phyloP scores from a whole-genome alignment of 1,140 invertebrate species.

The Linepithema humile region DNA sequence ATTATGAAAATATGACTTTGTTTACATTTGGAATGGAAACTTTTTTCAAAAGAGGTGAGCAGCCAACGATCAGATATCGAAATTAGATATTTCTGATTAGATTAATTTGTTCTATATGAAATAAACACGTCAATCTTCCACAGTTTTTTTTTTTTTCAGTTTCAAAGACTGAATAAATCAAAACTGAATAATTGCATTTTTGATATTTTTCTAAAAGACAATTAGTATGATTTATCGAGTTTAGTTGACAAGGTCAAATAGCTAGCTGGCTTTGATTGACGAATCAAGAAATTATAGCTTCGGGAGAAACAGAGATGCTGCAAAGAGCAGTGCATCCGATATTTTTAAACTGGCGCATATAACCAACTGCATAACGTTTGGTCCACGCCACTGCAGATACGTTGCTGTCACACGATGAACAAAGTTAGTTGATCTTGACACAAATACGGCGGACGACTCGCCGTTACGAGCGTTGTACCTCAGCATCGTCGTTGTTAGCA shows the following conservation, averaged over 20 bases:
- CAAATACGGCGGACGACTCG: slow-evolving; percentile 66
- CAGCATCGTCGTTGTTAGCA: not conserved
- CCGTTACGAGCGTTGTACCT: slow-evolving; percentile 53
- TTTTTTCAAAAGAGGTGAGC: not conserved
- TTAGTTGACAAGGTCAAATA: not conserved
- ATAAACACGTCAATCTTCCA: not conserved
- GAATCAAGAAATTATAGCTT: slow-evolving; percentile 1
- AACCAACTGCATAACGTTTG: slow-evolving; percentile 31
- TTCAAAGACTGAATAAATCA: too few relatives aligned
- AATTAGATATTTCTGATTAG: slow-evolving; percentile 34
- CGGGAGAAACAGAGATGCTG: slow-evolving; percentile 32
- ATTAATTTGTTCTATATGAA: not conserved
- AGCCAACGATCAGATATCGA: not conserved
- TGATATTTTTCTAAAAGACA: not conserved
- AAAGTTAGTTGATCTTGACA: slow-evolving; percentile 76
- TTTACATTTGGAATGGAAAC: slow-evolving; percentile 50
- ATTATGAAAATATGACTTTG: slow-evolving; percentile 40
- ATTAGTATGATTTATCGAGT: not conserved
- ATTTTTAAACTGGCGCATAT: slow-evolving; percentile 61
- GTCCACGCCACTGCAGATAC: not conserved
- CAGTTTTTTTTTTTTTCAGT: too few relatives aligned
- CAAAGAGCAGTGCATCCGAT: slow-evolving; percentile 25
- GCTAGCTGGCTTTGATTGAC: slow-evolving; percentile 6
- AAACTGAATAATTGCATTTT: not conserved
- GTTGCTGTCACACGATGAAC: slow-evolving; percentile 35